A percentile compares a stretch with the other conserved stretches of the same genome.
phyloP scores from a whole-genome alignment of 2,888 invertebrate genomes.

The Hypomecis punctinalis region DNA sequence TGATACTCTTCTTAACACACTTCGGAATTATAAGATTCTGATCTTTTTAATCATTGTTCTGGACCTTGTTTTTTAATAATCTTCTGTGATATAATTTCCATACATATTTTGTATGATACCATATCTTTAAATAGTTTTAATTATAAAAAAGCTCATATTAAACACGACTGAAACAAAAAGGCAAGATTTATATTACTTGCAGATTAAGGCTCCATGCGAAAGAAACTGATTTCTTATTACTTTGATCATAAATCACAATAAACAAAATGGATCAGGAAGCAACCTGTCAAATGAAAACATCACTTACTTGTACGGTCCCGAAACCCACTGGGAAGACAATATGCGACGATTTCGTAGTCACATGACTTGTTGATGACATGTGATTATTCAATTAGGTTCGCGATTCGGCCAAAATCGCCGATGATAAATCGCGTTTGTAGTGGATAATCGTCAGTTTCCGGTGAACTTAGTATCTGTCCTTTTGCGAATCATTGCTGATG shows the following conservation, averaged over 20 bases:
- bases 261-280: constrained; percentile 15
- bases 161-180: background rate
- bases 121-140: no score
- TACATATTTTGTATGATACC: no score
- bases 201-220: no score
- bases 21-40: no score
- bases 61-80: no score
- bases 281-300: background rate
- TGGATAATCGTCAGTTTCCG: constrained; percentile 51
- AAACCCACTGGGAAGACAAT: constrained; percentile 19
- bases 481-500: background rate
- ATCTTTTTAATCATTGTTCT: no score
- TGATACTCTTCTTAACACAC: background rate
- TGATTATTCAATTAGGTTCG: constrained; percentile 62
- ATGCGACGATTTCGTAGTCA: constrained; percentile 20
- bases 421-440: constrained; percentile 55
- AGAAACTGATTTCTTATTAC: no score
- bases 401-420: constrained; percentile 59
- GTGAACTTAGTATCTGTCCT: constrained; percentile 5
- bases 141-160: background rate
- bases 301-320: background rate
- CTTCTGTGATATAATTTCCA: no score
- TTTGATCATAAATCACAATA: constrained; percentile 10
- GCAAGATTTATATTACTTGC: background rate
- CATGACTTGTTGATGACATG: constrained; percentile 39